Base-by-base conservation (phyloP, 2,797 vertebrate species). In the Botia kubotai region DNA sequence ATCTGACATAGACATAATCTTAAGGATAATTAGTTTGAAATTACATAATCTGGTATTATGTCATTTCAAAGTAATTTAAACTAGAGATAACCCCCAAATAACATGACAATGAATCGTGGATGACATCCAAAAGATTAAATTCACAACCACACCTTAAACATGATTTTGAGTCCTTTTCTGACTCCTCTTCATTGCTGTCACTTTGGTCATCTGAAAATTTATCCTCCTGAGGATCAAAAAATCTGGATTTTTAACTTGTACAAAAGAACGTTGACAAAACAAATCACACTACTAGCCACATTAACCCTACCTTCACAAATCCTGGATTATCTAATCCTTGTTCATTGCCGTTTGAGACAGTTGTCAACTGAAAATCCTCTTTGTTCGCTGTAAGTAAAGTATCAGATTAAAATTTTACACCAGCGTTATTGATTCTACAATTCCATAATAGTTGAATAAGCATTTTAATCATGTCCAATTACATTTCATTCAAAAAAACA, bases 81-180 rank as follows among this genome's bases (percentile, higher is more conserved):
- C 23, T 4, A 63, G 13, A 52, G 50, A 16, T 26, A 36, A 29
- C 66, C 26, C 14, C 52, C 5, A 78, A 80, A 80, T 50, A 74
- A 29, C 50, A 21, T 29, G 5, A 58, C 21, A 60, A 63, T 52
- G 11, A 6, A 69, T 75, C 52, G 12, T 72, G n/a, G 23, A 71
- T 23, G 7, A 63, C 0, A 2, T 36, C 4, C 55, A 3, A 46
- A 23, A 69, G 21, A 58, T 36, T 29, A 19, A 52, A 68, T 19
- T 85, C 23, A 68, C 39, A 65, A 23, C 85, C 91, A 76, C 19
- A 95, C 94, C 93, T 94, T 7, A 92, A 8, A 33, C 87, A 91
- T 72, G 88, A 92, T 60, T 85, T 84, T 43, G 90, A 0, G 77
- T 88, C 71, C 14, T 81, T 91, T 82, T 78, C 86, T 23, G 79